Evolutionary conservation across 2,888 invertebrate genomes (phyloP).

Genomic region (Dilophus febrilis): DNA sequence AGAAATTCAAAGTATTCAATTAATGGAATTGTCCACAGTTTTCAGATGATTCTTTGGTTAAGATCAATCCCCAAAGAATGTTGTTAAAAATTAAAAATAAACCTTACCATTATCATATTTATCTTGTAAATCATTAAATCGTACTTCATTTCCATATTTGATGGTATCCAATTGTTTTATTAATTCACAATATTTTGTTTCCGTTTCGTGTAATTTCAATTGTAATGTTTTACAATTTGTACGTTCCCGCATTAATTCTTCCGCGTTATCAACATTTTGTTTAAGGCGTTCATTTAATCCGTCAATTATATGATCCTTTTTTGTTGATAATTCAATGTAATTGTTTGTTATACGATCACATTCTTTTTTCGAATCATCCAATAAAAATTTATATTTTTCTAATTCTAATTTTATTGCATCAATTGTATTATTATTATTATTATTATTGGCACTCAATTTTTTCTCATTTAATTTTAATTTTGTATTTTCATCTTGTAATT

Average conservation of each 20-base stretch:
- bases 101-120: slow-evolving; percentile 17
- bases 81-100: not conserved
- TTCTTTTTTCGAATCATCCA: slow-evolving; percentile 37
- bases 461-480: not conserved
- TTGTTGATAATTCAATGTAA: slow-evolving; percentile 39
- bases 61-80: too few species aligned
- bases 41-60: too few species aligned
- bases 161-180: slow-evolving; percentile 37
- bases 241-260: slow-evolving; percentile 33
- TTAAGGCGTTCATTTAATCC: slow-evolving; percentile 37
- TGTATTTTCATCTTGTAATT: not conserved
- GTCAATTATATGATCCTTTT: slow-evolving; percentile 38
- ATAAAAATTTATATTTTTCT: slow-evolving; percentile 33
- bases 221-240: slow-evolving; percentile 38
- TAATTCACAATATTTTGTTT: slow-evolving; percentile 23
- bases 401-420: slow-evolving; percentile 22
- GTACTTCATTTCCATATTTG: slow-evolving; percentile 25
- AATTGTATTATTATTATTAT: too few species aligned
- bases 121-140: slow-evolving; percentile 18
- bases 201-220: slow-evolving; percentile 22
- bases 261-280: slow-evolving; percentile 32
- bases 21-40: too few species aligned
- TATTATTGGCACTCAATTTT: too few species aligned
- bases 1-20: too few species aligned
- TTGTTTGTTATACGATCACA: slow-evolving; percentile 37